These are phyloP conservation scores for Nipponacmea schrenckii DNA, from an alignment of 2,888 invertebrate genomes.

Conservation along the genomic window DNA sequence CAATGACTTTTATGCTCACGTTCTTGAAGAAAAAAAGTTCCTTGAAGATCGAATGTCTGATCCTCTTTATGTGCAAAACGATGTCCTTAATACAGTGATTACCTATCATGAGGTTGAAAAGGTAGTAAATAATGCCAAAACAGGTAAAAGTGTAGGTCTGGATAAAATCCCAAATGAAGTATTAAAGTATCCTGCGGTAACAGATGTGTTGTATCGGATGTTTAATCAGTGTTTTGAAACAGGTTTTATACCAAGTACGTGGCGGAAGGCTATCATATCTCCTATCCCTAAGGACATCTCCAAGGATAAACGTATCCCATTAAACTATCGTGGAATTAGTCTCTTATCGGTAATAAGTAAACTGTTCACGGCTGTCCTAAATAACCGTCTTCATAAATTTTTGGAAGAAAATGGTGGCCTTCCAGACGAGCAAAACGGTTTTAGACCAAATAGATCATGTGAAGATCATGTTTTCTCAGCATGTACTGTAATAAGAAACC, in stretches of 20 bases:
- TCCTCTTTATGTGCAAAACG: too few relatives aligned
- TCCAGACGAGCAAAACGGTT: not conserved
- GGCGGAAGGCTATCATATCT: not conserved
- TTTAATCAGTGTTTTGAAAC: not conserved
- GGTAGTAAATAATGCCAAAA: too few relatives aligned
- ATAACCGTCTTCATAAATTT: not conserved
- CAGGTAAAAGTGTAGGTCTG: not conserved
- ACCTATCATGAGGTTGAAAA: too few relatives aligned
- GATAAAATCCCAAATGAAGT: constrained; percentile 1
- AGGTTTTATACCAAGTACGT: not conserved
- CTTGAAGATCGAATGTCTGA: too few relatives aligned
- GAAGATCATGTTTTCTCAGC: not conserved
- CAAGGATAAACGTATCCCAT: not conserved
- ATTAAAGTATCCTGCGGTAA: not conserved
- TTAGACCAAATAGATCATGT: constrained; percentile 1
- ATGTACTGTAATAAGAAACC: not conserved
- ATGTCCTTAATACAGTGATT: too few relatives aligned
- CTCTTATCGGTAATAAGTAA: not conserved
- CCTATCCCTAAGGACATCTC: not conserved
- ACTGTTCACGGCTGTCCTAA: not conserved
- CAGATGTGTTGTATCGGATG: not conserved
- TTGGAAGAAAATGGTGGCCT: not conserved
- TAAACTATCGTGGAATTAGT: not conserved
- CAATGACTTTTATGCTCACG: too few relatives aligned
- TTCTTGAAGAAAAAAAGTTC: too few relatives aligned